Conservation (phyloP, 2,797 vertebrate species). For the Luscinia megarhynchos region DNA sequence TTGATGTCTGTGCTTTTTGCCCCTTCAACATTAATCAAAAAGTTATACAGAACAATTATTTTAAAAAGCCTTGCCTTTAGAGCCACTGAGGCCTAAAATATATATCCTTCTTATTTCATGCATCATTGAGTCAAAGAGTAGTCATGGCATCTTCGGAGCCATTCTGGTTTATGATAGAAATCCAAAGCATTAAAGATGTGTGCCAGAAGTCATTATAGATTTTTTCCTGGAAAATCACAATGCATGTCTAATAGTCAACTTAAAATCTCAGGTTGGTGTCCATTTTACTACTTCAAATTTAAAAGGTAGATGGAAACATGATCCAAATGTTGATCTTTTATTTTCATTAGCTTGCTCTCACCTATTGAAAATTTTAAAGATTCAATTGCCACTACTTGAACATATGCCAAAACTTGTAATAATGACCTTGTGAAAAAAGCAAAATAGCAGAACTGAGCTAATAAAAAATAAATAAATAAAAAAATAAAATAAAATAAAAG, state of each 20-base stretch:
- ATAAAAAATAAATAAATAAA: neutral
- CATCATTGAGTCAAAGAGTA: neutral
- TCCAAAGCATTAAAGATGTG: neutral
- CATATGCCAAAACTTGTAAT: neutral
- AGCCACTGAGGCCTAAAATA: neutral
- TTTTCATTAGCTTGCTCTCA: neutral
- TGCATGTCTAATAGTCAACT: neutral
- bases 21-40: neutral
- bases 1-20: neutral
- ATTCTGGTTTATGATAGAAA: neutral
- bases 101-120: neutral
- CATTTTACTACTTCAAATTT: neutral
- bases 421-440: neutral
- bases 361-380: neutral
- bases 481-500: too few relatives aligned
- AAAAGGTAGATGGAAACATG: neutral
- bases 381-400: neutral
- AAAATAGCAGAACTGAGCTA: neutral
- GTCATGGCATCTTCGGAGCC: neutral
- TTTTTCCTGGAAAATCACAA: neutral
- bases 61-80: neutral
- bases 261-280: neutral
- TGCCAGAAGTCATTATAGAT: neutral
- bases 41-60: neutral
- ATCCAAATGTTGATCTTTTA: neutral